Conservation (phyloP, 2,797 vertebrate genomes). For the Distichodus sexfasciatus region DNA sequence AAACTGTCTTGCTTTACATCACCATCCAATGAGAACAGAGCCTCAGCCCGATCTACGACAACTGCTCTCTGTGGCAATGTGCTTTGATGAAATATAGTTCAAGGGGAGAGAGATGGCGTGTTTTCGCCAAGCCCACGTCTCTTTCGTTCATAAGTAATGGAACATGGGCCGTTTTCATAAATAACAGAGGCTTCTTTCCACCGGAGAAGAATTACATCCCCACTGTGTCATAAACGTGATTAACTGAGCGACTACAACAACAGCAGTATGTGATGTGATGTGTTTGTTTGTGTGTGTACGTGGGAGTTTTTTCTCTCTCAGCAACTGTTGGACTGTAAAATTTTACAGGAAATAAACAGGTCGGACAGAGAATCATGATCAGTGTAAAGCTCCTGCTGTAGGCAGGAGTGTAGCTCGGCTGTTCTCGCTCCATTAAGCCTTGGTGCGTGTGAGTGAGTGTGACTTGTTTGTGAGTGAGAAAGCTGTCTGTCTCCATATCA, state of each 20-base stretch:
- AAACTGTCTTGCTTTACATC: neutral
- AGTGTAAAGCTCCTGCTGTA: neutral
- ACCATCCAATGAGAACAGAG: slow-evolving; percentile 18
- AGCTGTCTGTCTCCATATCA: slow-evolving; percentile 22
- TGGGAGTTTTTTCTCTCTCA: neutral
- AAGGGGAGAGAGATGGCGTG: slow-evolving; percentile 60
- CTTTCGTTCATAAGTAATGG: slow-evolving; percentile 74
- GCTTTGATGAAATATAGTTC: slow-evolving; percentile 75
- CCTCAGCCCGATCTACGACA: slow-evolving; percentile 45
- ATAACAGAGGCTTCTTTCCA: slow-evolving; percentile 65
- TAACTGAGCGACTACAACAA: slow-evolving; percentile 56
- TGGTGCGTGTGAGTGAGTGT: slow-evolving; percentile 16
- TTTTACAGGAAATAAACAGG: neutral
- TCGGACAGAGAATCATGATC: neutral
- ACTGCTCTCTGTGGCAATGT: slow-evolving; percentile 47
- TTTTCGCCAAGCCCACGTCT: slow-evolving; percentile 62
- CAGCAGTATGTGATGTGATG: slow-evolving; percentile 31
- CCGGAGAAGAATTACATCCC: slow-evolving; percentile 59
- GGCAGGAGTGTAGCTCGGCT: neutral
- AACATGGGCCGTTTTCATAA: slow-evolving; percentile 69
- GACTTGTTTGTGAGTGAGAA: slow-evolving; percentile 23
- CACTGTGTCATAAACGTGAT: slow-evolving; percentile 67
- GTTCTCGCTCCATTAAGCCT: slow-evolving; percentile 40
- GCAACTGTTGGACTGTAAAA: neutral
- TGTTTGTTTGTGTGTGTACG: neutral